Base-by-base conservation (phyloP, 1,140 invertebrate species). In the Trialeurodes vaporariorum region DNA sequence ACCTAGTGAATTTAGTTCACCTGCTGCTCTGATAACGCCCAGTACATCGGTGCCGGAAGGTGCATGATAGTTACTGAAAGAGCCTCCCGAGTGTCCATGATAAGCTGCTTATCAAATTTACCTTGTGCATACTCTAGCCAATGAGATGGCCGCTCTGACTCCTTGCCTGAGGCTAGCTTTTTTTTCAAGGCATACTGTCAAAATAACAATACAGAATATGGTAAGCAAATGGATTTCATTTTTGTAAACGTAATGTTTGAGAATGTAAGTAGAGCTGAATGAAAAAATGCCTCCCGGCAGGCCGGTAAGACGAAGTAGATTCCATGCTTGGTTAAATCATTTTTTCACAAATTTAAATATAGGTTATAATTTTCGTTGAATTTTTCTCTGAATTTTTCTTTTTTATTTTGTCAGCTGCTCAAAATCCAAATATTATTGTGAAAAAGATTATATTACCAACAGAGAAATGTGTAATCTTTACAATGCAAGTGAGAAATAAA, bases 11-110 rank as follows among this genome's bases (percentile, higher is more conserved):
- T 49, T 25, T 61, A 5, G 65, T 72, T 77, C 76, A 86, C 85
- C 81, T 92, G 87, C 76, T 93, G 91, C 76, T 93, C 90, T 73
- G 87, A 87, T 0, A 98, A 78, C 0, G 93, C 87, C 94, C 94
- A 96, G 76, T 94, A 97, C 1, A 96, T 76, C 9, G 93, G 93
- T 1, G 95, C 74, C 0, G 93, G 92, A 25, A 92, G 75, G 75
- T 91, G 96, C 22, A 96, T 77, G 58, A 86, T 78, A 0, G 95
- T 75, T 5, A 96, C 84, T 61, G 82, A 82, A 0, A 94, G 73
- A 0, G 89, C 79, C 11, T 82, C 77, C 76, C 92, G 93, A 1
- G 93, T 83, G 71, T 96, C 93, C 9, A 80, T 75, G 61, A 96
- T 86, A 69, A 91, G 79, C 25, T 80, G 75, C 59, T 75, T 70